These are phyloP conservation scores for Anastrepha obliqua DNA, from an alignment of 1,140 invertebrate species.

Conservation along the genomic window DNA sequence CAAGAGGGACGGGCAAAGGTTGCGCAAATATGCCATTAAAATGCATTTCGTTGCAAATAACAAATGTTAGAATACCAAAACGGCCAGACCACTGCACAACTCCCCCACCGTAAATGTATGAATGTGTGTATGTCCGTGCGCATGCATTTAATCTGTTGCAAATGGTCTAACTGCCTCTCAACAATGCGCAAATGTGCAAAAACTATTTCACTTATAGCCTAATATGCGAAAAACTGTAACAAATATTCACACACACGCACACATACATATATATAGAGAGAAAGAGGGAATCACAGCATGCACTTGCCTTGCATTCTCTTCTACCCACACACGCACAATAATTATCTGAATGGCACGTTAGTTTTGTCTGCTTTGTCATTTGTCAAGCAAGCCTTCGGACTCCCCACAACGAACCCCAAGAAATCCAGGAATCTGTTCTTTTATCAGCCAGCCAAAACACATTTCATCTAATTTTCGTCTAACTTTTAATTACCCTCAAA, in stretches of 20 bases:
- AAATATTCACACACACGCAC: neutral
- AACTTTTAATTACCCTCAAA: slow-evolving; percentile 54
- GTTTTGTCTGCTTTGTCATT: slow-evolving; percentile 42
- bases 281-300: neutral
- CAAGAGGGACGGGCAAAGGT: neutral
- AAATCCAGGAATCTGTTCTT: slow-evolving; percentile 33
- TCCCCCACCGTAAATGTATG: neutral
- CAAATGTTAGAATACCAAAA: neutral
- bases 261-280: neutral
- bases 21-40: slow-evolving; percentile 42
- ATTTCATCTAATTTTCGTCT: slow-evolving; percentile 43
- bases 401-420: neutral
- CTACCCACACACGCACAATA: neutral
- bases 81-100: neutral
- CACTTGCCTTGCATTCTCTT: neutral
- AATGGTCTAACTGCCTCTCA: slow-evolving; percentile 34
- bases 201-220: slow-evolving; percentile 40
- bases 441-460: slow-evolving; percentile 41
- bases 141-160: neutral
- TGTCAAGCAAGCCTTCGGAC: slow-evolving; percentile 23
- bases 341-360: neutral
- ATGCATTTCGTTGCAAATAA: slow-evolving; percentile 52
- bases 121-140: neutral
- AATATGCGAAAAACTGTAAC: neutral
- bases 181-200: slow-evolving; percentile 35